A percentile compares a stretch with the other conserved stretches of the same genome.
phyloP scores from a whole-genome alignment of 2,888 invertebrate genomes.

The Lasius fuliginosus region DNA sequence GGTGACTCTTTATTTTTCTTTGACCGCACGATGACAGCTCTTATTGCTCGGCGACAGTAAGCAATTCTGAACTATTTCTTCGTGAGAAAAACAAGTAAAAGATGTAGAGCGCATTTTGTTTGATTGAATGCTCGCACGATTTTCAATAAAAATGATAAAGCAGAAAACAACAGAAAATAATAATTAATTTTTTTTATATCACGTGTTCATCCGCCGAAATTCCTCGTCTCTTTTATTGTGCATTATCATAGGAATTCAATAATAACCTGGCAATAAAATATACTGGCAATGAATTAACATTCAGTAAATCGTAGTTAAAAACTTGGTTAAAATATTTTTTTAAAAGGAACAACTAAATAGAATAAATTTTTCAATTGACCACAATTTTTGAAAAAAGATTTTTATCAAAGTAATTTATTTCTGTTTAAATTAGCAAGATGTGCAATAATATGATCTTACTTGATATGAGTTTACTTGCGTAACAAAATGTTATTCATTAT shows the following conservation, averaged over 20 bases:
- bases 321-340: not conserved
- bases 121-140: not conserved
- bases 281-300: not conserved
- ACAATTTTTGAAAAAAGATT: not conserved
- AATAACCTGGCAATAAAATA: too few species aligned
- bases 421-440: not conserved
- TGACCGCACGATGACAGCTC: not conserved
- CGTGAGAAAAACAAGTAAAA: not conserved
- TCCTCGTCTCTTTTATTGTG: not conserved
- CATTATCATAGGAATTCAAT: not conserved
- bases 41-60: not conserved
- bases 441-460: not conserved
- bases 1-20: not conserved
- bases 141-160: not conserved
- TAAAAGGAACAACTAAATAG: not conserved
- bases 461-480: not conserved
- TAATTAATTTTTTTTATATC: not conserved
- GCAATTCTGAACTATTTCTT: not conserved
- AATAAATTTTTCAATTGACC: not conserved
- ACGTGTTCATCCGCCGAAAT: not conserved
- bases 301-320: not conserved
- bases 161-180: not conserved
- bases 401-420: not conserved
- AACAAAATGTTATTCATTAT: constrained; percentile 1
- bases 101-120: not conserved